These are phyloP conservation scores for Eudemis profundana DNA, from an alignment of 2,888 invertebrate genomes.

Conservation along the genomic window DNA sequence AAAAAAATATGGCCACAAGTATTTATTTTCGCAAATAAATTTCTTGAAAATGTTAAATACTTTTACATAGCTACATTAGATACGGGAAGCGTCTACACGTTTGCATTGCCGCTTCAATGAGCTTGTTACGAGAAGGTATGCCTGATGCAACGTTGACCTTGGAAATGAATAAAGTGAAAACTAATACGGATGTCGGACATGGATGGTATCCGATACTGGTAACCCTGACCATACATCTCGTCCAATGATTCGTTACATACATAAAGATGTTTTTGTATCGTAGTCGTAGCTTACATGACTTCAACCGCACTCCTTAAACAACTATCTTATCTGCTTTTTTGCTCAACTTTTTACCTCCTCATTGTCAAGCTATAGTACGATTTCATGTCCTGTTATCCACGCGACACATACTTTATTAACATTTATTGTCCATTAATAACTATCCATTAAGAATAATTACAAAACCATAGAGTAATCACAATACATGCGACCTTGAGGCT, in stretches of 20 bases:
- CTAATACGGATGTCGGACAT: slow-evolving; percentile 34
- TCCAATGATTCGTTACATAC: slow-evolving; percentile 22
- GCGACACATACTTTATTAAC: slow-evolving; percentile 25
- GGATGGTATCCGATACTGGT: slow-evolving; percentile 24
- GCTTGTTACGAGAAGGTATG: slow-evolving; percentile 11
- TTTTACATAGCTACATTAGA: too few relatives aligned
- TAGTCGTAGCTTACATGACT: not conserved
- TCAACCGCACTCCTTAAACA: not conserved
- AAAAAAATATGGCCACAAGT: too few relatives aligned
- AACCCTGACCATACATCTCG: slow-evolving; percentile 34
- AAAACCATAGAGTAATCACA: slow-evolving; percentile 42
- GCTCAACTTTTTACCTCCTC: not conserved
- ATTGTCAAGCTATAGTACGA: slow-evolving; percentile 5
- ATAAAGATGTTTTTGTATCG: not conserved
- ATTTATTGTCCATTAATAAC: slow-evolving; percentile 38
- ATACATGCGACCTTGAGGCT: slow-evolving; percentile 40
- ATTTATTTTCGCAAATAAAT: too few relatives aligned
- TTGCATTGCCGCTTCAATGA: slow-evolving; percentile 19
- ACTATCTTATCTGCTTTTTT: slow-evolving; percentile 3
- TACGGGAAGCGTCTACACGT: not conserved
- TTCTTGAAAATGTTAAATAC: too few relatives aligned
- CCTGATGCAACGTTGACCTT: slow-evolving; percentile 34
- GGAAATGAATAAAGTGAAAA: slow-evolving; percentile 31
- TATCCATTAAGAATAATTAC: slow-evolving; percentile 41
- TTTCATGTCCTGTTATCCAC: slow-evolving; percentile 28